phyloP scores from a whole-genome alignment of 2,113 vertebrate species.

The Halichoeres trimaculatus region DNA sequence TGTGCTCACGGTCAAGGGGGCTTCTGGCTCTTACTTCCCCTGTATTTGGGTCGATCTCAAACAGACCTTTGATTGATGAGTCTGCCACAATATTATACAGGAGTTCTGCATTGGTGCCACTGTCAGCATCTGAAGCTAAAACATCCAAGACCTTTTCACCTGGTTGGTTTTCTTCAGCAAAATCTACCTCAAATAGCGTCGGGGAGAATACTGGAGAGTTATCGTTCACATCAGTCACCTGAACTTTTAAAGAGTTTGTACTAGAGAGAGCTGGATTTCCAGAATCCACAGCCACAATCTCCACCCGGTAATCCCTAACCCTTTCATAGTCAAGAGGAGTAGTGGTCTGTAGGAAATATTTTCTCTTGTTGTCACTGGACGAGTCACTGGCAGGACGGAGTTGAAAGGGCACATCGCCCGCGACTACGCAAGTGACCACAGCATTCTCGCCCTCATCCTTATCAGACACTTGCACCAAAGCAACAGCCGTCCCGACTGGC shows the following conservation, averaged over 20 bases:
- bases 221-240: conserved; percentile 96
- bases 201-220: conserved; percentile 95
- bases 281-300: conserved; percentile 96
- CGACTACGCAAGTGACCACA: conserved; percentile 97
- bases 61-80: conserved; percentile 90
- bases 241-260: conserved; percentile 96
- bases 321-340: conserved; percentile 93
- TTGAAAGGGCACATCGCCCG: conserved; percentile 95
- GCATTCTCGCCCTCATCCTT: conserved; percentile 96
- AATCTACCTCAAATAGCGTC: conserved; percentile 90
- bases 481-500: conserved; percentile 94
- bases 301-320: conserved; percentile 91
- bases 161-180: conserved; percentile 93
- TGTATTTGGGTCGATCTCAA: conserved; percentile 91
- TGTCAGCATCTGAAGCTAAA: conserved; percentile 92
- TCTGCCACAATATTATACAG: conserved; percentile 91
- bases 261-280: conserved; percentile 97
- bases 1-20: conserved; percentile 93
- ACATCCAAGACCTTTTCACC: conserved; percentile 93
- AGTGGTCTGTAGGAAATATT: conserved; percentile 98
- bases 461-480: conserved; percentile 98
- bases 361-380: conserved; percentile 95
- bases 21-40: conserved; percentile 93
- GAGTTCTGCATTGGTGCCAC: conserved; percentile 93
- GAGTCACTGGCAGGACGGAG: conserved; percentile 94